Conservation (phyloP, 1,140 invertebrate species). For the Nixonia krombeini region DNA sequence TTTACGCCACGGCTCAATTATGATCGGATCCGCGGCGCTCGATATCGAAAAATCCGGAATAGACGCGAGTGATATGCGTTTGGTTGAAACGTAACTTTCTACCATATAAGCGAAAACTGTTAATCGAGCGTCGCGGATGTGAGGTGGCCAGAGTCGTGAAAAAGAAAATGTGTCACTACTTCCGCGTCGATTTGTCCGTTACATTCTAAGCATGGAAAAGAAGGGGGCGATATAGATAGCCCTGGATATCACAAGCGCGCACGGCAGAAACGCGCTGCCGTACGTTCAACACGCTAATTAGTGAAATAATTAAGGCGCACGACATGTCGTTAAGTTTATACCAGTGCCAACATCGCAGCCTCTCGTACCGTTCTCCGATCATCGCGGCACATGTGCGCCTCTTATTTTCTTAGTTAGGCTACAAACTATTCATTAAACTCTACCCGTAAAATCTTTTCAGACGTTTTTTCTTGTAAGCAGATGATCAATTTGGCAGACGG, state of each 20-base stretch:
- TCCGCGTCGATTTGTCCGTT: conserved; percentile 25
- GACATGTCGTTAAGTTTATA: conserved; percentile 9
- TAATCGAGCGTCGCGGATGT: neutral
- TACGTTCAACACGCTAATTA: conserved; percentile 34
- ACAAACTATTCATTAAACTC: neutral
- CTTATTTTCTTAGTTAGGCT: neutral
- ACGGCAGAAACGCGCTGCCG: too few relatives aligned
- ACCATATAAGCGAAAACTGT: neutral
- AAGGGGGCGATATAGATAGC: conserved; percentile 7
- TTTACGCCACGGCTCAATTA: neutral
- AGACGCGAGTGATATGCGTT: too few relatives aligned
- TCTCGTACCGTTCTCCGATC: neutral
- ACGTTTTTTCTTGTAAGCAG: neutral
- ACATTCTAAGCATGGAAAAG: conserved; percentile 9
- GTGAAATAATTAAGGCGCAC: conserved; percentile 27
- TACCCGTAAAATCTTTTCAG: neutral
- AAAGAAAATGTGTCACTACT: conserved; percentile 21
- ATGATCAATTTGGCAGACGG: neutral
- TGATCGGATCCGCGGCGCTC: neutral
- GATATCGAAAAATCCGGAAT: too few relatives aligned
- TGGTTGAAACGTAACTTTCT: neutral
- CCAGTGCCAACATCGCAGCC: neutral
- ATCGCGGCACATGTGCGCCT: neutral
- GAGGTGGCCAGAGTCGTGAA: neutral
- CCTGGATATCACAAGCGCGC: conserved; percentile 6